Evolutionary conservation across 2,113 vertebrate genomes (phyloP).

Genomic region (Pterocles orientalis): DNA sequence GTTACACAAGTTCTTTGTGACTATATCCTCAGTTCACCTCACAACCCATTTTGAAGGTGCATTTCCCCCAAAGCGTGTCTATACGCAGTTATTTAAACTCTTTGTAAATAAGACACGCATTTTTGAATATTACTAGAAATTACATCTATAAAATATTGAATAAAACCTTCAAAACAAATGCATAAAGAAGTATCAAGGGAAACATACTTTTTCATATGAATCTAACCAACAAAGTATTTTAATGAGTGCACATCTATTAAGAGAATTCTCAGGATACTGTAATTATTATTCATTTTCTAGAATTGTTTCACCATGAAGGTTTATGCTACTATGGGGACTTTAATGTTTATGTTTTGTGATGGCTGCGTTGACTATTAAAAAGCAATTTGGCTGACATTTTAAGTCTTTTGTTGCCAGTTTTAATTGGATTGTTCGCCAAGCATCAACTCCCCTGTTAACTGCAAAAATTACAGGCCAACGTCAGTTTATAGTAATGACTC

Average conservation of each 20-base stretch:
- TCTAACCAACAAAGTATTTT: constrained; percentile 79
- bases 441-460: constrained; percentile 84
- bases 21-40: neutral
- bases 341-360: constrained; percentile 85
- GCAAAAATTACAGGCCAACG: constrained; percentile 81
- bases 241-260: constrained; percentile 79
- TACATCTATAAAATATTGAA: constrained; percentile 52
- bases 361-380: constrained; percentile 85
- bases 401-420: constrained; percentile 85
- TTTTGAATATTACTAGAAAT: constrained; percentile 64
- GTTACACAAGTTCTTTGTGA: neutral
- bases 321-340: constrained; percentile 81
- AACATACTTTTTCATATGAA: constrained; percentile 76
- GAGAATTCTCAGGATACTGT: constrained; percentile 80
- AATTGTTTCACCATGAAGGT: constrained; percentile 81
- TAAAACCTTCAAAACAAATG: constrained; percentile 71
- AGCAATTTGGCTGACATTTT: constrained; percentile 88
- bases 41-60: neutral
- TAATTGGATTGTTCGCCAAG: constrained; percentile 89
- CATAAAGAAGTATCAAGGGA: constrained; percentile 68
- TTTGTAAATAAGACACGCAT: constrained; percentile 45
- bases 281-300: constrained; percentile 87
- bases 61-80: neutral
- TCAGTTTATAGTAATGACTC: constrained; percentile 83
- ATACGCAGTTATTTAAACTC: constrained; percentile 40